Base-by-base conservation (phyloP, 2,888 invertebrate species). In the Hemistola chrysoprasaria region DNA sequence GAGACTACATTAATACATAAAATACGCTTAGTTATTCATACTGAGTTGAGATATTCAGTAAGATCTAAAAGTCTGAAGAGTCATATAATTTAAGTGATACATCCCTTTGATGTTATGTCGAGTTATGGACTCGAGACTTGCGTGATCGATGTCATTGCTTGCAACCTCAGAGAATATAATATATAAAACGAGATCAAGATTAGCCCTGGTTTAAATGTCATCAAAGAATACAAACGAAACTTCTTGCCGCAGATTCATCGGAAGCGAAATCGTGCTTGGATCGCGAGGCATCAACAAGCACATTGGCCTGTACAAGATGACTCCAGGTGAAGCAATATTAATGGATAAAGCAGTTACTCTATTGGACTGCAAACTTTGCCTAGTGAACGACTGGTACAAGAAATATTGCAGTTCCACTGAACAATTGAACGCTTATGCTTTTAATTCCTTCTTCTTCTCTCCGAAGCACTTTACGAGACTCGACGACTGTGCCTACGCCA, bases 231-330 rank as follows among this genome's bases (percentile, higher is more conserved):
- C 40, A 53, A 40, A 32, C 16, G 23, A 34, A 22, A 44, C 21
- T 73, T 76, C 65, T 78, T 55, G 65, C 77, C 70, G 47, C 81
- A 88, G 87, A 81, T 88, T 67, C 64, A 69, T 86, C 56, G 81
- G 77, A 6, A 77, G 62, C 55, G 40, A 71, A 1, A 80, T 91
- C 45, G 83, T 85, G 47, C 78, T 91, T 44, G 77, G 80, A 16
- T 71, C 77, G 22, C 69, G 66, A 5, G 91, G 91, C 6, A 81
- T 91, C 30, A 53, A 61, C 4, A 85, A 75, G 47, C 82, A 87
- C 57, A 67, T 80, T 28, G 90, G 90, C 0, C 54, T 91, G 8
- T 90, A 90, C 1, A 75, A 66, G 58, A 72, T 91, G 70, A 78
- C 78, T 4, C 74, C 74, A 1, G 22, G 51, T 2, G 91, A 92